Conservation (phyloP, 2,888 invertebrate genomes). For the Mongoloraphidia duomilia region DNA sequence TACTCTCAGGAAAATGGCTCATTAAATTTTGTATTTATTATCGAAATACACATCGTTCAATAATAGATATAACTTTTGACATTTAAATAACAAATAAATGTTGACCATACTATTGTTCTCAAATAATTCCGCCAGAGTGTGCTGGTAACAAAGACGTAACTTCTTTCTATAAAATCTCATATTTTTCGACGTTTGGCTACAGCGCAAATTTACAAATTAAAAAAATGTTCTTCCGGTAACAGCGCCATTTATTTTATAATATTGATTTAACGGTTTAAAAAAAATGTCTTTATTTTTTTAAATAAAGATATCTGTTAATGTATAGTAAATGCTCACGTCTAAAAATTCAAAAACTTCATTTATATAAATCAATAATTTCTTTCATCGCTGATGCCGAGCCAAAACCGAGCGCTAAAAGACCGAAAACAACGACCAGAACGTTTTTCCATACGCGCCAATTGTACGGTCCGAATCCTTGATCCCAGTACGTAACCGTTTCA, state of each 20-base stretch:
- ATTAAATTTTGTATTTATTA: too few relatives aligned
- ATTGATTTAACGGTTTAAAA: background rate
- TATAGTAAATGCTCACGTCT: too few relatives aligned
- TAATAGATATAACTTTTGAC: too few relatives aligned
- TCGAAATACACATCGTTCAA: too few relatives aligned
- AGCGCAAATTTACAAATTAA: background rate
- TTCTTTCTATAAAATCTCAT: too few relatives aligned
- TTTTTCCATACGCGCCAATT: conserved; percentile 72
- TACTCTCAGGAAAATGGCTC: too few relatives aligned
- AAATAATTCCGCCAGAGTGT: too few relatives aligned
- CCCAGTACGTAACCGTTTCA: conserved; percentile 76
- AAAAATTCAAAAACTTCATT: background rate
- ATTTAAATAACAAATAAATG: too few relatives aligned
- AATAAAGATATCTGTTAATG: background rate
- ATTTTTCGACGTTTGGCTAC: too few relatives aligned
- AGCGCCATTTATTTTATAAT: background rate
- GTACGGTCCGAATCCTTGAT: conserved; percentile 57
- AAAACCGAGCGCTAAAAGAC: conserved; percentile 64
- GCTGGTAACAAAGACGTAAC: too few relatives aligned
- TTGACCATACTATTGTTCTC: too few relatives aligned
- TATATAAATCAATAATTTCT: conserved; percentile 37
- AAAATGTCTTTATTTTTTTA: background rate
- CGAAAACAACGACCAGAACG: conserved; percentile 55
- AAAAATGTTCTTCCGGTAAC: background rate
- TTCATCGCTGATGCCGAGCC: conserved; percentile 56